A percentile compares a stretch with the other conserved stretches of the same genome.
These are phyloP conservation scores for Lithophane socia DNA, from an alignment of 2,888 invertebrate genomes.

Conservation along the genomic window DNA sequence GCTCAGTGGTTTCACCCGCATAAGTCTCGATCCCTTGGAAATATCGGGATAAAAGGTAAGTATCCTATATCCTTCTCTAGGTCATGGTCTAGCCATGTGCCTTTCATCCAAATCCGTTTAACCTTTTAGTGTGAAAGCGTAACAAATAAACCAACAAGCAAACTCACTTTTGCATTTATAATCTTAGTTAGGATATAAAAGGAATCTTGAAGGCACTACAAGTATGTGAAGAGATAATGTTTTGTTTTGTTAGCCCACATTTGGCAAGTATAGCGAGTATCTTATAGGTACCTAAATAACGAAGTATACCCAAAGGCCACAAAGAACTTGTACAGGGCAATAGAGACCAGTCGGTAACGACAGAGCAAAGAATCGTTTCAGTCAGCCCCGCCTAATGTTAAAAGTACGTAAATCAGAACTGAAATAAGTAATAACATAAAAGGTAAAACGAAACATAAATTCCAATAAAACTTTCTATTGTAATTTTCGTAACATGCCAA, in stretches of 20 bases:
- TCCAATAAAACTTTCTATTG: conserved; percentile 34
- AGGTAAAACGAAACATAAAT: conserved; percentile 12
- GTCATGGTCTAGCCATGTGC: no score
- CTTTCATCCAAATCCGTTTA: no score
- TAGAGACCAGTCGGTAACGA: neutral
- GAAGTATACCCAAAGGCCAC: no score
- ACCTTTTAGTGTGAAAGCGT: no score
- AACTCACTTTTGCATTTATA: no score
- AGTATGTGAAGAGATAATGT: conserved; percentile 10
- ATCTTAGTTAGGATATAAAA: neutral
- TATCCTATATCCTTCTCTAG: no score
- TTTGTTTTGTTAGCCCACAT: neutral
- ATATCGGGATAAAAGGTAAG: no score
- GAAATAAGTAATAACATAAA: neutral
- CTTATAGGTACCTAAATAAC: neutral
- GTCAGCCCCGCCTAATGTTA: neutral
- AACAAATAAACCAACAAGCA: no score
- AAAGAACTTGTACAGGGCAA: neutral
- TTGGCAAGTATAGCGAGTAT: neutral
- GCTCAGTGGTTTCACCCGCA: no score
- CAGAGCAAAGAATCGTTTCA: neutral
- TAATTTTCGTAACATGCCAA: conserved; percentile 47
- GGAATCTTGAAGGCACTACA: neutral
- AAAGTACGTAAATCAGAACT: neutral
- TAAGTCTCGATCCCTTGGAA: no score